phyloP scores from a whole-genome alignment of 2,113 vertebrate genomes.

The Crocuta crocuta region DNA sequence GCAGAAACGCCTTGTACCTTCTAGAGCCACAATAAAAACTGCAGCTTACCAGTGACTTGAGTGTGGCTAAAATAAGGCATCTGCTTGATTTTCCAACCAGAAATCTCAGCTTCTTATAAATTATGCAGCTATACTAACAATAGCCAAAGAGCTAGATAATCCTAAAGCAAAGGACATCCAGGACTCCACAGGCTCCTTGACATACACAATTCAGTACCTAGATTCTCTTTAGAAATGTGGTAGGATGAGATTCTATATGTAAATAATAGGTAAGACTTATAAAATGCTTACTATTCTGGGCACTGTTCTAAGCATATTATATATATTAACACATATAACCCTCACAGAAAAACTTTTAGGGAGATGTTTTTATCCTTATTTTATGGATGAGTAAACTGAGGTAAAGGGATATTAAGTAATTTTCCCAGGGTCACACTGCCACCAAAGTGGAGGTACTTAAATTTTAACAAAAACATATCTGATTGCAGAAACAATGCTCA shows the following conservation, averaged over 20 bases:
- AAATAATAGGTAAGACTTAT: background rate
- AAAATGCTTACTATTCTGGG: background rate
- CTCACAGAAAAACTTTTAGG: background rate
- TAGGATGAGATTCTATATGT: background rate
- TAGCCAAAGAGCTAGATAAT: background rate
- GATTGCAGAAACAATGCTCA: background rate
- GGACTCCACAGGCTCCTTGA: background rate
- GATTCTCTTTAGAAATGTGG: slow-evolving; percentile 38
- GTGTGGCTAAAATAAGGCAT: background rate
- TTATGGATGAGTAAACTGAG: slow-evolving; percentile 25
- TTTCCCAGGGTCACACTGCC: background rate
- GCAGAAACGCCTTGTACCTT: background rate
- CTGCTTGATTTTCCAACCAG: background rate
- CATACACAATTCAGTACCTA: background rate
- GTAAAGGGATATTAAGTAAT: slow-evolving; percentile 18
- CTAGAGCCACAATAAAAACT: background rate
- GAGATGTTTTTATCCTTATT: background rate
- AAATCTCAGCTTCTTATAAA: background rate
- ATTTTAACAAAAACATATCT: slow-evolving; percentile 9
- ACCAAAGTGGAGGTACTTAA: background rate
- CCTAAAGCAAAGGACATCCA: slow-evolving; percentile 21
- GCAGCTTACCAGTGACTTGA: background rate
- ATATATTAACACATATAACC: background rate
- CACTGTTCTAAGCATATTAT: background rate
- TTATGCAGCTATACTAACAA: background rate